Evolutionary conservation across 1,140 invertebrate genomes (phyloP), one percentile per base, ranked within the genome.

Genomic region (Caenorhabditis tropicalis): DNA sequence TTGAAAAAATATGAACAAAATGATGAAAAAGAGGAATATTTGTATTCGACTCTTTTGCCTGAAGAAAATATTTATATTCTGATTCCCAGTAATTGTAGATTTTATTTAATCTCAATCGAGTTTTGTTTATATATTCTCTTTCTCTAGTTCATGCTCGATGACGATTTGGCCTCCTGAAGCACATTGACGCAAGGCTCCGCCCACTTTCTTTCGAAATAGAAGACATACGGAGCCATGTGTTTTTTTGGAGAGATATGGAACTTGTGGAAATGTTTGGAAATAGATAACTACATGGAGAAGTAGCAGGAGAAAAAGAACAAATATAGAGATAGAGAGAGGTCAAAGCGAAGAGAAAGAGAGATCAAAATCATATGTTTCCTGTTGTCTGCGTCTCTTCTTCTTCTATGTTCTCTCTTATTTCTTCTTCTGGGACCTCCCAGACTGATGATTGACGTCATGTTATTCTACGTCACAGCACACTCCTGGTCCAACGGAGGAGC

Each of bases 231-330:
- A 16, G n/a, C n/a, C n/a, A n/a, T n/a, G n/a, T n/a, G n/a, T n/a
- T n/a, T n/a, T n/a, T n/a, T n/a, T n/a, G n/a, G n/a, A n/a, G n/a
- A n/a, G n/a, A n/a, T n/a, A n/a, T n/a, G n/a, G 58, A 65, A 19
- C 15, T 15, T 33, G n/a, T 60, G 33, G 29, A 65, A 16, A 19
- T 15, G 19, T 65, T 16, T 65, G 19, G 29, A 19, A 2, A 65
- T 29, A 65, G 10, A 65, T 33, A n/a, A 36, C 29, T 33, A 65
- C 29, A n/a, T n/a, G n/a, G n/a, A n/a, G n/a, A n/a, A n/a, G n/a
- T n/a, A n/a, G n/a, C n/a, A n/a, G n/a, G n/a, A n/a, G n/a, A n/a
- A 65, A 65, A 65, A 36, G 10, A 65, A 36, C 58, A 65, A 65
- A 65, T 19, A 36, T 21, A 56, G 36, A 29, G 31, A 16, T 33